These are phyloP conservation scores for Capromys pilorides DNA, from an alignment of 2,797 vertebrate genomes.

Conservation along the genomic window DNA sequence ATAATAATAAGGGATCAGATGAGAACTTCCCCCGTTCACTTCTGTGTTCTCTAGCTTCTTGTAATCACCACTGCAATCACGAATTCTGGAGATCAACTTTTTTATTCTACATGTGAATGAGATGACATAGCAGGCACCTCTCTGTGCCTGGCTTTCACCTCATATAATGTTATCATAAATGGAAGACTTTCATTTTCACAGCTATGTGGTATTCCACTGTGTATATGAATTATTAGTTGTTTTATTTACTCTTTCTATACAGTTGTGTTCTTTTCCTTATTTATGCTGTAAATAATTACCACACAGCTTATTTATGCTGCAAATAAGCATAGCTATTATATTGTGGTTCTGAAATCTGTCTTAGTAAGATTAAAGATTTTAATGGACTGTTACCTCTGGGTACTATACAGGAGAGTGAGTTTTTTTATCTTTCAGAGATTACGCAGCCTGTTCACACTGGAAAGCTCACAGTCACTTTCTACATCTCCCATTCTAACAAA, in stretches of 20 bases:
- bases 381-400: neutral
- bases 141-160: neutral
- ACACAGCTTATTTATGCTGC: neutral
- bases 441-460: neutral
- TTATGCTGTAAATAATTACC: neutral
- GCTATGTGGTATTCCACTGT: neutral
- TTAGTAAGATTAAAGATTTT: neutral
- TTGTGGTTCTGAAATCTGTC: neutral
- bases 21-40: neutral
- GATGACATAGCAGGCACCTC: neutral
- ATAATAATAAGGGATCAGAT: neutral
- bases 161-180: neutral
- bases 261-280: neutral
- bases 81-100: neutral
- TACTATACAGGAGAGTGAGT: fast-evolving
- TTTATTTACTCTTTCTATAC: neutral
- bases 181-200: neutral
- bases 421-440: neutral
- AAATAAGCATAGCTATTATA: neutral
- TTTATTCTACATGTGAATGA: neutral
- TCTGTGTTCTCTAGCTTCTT: neutral
- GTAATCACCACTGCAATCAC: neutral
- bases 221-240: neutral
- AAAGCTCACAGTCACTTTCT: neutral
- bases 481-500: neutral